Conservation (phyloP, 2,888 invertebrate genomes). For the Diploptera punctata region DNA sequence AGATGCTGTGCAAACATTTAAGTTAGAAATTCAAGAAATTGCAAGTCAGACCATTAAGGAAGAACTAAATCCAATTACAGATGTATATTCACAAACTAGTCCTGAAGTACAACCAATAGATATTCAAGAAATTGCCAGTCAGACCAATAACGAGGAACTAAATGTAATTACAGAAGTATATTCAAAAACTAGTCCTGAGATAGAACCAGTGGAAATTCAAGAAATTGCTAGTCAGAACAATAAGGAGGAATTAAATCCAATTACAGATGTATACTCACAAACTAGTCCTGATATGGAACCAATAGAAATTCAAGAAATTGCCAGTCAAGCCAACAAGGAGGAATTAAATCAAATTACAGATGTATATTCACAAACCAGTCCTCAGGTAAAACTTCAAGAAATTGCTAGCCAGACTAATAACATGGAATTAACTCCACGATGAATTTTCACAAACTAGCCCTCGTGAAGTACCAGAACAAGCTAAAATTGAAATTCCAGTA, state of each 20-base stretch:
- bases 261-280: slow-evolving; percentile 50
- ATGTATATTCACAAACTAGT: slow-evolving; percentile 55
- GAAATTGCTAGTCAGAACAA: slow-evolving; percentile 47
- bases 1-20: neutral
- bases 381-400: neutral
- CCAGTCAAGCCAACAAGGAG: neutral
- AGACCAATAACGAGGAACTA: slow-evolving; percentile 54
- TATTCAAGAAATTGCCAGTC: slow-evolving; percentile 54
- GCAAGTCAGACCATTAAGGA: slow-evolving; percentile 56
- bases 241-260: slow-evolving; percentile 51
- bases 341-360: neutral
- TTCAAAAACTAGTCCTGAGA: slow-evolving; percentile 60
- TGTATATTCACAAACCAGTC: neutral
- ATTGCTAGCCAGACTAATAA: no score
- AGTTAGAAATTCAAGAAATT: slow-evolving; percentile 49
- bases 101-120: slow-evolving; percentile 50
- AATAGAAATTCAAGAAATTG: neutral
- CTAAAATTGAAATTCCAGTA: no score
- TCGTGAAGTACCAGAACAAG: no score
- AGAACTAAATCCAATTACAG: slow-evolving; percentile 50
- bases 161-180: slow-evolving; percentile 51
- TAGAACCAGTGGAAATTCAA: neutral
- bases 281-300: slow-evolving; percentile 44
- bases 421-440: no score
- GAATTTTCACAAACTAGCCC: no score